Conservation (phyloP, 2,113 vertebrate genomes). For the Cariama cristata region DNA sequence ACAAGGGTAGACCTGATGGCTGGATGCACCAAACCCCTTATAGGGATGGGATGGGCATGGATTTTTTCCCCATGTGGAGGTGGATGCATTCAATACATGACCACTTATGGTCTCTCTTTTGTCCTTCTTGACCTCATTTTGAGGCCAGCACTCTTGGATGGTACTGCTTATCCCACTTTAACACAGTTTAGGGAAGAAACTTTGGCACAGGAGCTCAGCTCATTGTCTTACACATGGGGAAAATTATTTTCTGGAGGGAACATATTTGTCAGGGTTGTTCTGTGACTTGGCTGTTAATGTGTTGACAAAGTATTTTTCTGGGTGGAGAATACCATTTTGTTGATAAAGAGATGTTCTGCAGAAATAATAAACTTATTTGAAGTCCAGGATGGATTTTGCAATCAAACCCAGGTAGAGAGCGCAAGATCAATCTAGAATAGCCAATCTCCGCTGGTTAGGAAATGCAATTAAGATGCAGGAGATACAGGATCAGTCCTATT, state of each 20-base stretch:
- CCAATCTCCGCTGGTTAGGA: rapidly evolving
- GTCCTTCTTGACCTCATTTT: background rate
- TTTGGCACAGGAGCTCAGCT: background rate
- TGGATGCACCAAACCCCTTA: background rate
- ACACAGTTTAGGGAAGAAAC: background rate
- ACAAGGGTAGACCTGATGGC: background rate
- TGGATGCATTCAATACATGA: background rate
- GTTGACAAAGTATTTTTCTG: background rate
- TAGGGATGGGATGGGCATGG: too few species aligned
- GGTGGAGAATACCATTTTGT: background rate
- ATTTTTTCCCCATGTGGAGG: background rate
- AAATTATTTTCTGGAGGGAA: background rate
- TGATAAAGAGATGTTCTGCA: background rate
- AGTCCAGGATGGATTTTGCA: background rate
- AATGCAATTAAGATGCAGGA: background rate
- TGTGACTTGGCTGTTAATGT: background rate
- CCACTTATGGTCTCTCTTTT: background rate
- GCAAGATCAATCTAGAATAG: background rate
- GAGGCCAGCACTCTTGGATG: rapidly evolving
- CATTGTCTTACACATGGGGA: rapidly evolving
- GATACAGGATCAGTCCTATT: background rate
- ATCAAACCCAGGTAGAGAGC: background rate
- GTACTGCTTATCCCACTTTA: background rate
- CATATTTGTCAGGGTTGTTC: background rate
- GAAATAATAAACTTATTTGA: background rate